Base-by-base conservation (phyloP, 2,113 vertebrate species). In the Poeciliopsis prolifica region DNA sequence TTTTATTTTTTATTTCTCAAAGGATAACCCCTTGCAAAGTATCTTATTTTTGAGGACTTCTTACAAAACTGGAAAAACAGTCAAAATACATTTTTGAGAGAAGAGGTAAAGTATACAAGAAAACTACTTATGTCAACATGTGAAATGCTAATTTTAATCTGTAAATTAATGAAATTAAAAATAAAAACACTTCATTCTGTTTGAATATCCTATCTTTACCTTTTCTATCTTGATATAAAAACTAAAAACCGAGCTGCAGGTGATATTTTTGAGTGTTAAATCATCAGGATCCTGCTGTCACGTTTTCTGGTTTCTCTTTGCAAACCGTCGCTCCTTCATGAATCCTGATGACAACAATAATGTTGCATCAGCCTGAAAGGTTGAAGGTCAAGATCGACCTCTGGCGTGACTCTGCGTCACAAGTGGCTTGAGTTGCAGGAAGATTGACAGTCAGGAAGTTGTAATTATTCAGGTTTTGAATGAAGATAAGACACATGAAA, bases 351-450 rank as follows among this genome's bases (percentile, higher is more conserved):
- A 82, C 62, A 37, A 61, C 48, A 22, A 54, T 51, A 2, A 33
- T 12, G 44, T 10, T 4, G 35, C 48, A 51, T 33, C 3, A 24
- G 24, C 66, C 8, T 42, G 13, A 60, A 30, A 31, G 26, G 17
- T 11, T 24, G 1, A 3, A 61, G 66, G 78, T 83, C 70, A 74
- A 61, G 82, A 74, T 74, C 51, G 11, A 54, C 54, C 15, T 15
- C 10, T 24, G 29, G 62, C 65, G 51, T 31, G 79, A 30, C 51
- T 68, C 13, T 1, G 48, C 48, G 72, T 90, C 87, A 89, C 83
- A 81, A 35, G 33, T 35, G 33, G 7, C 10, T 37, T 11, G 35
- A 37, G 35, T 37, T 12, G 10, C 22, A 1, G 10, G 29, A 13
- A 35, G 72, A 61, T 80, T 37, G 77, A 65, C 37, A 28, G 7